Conservation (phyloP, 2,888 invertebrate genomes). For the Globia sparganii region DNA sequence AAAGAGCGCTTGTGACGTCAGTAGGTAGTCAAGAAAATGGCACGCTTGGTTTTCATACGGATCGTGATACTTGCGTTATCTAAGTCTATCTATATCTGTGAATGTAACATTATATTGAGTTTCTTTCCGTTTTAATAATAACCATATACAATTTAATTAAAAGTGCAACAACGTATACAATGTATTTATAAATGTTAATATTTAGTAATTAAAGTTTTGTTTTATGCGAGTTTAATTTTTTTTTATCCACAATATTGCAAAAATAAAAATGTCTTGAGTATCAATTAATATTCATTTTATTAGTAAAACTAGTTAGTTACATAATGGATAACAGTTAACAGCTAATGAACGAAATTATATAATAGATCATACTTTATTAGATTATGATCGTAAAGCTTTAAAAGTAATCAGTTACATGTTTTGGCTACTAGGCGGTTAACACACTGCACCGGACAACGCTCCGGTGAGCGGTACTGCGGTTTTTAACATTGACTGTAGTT, state of each 20-base stretch:
- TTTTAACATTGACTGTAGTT: neutral
- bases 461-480: neutral
- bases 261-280: neutral
- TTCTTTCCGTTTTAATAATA: neutral
- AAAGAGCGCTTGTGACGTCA: no score
- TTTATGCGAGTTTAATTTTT: neutral
- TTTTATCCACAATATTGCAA: neutral
- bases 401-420: slow-evolving; percentile 20
- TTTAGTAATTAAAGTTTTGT: slow-evolving; percentile 22
- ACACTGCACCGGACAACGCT: neutral
- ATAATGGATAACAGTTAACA: slow-evolving; percentile 39
- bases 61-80: no score
- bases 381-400: slow-evolving; percentile 28
- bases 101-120: neutral
- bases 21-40: no score
- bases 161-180: neutral
- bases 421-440: neutral
- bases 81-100: no score
- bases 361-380: slow-evolving; percentile 20
- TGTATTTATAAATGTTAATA: slow-evolving; percentile 18
- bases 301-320: slow-evolving; percentile 43
- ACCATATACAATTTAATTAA: no score
- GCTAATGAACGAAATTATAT: slow-evolving; percentile 36
- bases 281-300: slow-evolving; percentile 30
- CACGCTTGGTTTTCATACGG: no score